These are phyloP conservation scores for Gymnocephalus cernua DNA, from an alignment of 2,113 vertebrate species.

Conservation along the genomic window DNA sequence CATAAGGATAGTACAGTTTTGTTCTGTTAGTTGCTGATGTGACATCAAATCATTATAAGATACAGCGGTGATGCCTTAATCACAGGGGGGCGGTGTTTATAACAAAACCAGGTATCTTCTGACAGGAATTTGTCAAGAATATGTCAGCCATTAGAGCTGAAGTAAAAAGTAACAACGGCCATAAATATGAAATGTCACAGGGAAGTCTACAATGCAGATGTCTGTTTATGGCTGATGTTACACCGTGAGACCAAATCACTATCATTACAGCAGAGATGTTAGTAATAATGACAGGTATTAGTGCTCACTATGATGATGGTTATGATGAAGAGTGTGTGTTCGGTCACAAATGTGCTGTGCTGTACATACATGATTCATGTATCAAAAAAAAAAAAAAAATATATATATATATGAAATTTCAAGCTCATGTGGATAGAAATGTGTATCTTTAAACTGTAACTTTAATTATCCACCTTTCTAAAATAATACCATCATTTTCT, in stretches of 20 bases:
- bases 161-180: slow-evolving; percentile 26
- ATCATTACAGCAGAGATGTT: slow-evolving; percentile 17
- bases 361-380: slow-evolving; percentile 13
- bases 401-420: neutral
- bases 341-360: slow-evolving; percentile 7
- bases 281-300: slow-evolving; percentile 42
- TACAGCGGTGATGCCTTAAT: slow-evolving; percentile 21
- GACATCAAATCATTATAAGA: slow-evolving; percentile 38
- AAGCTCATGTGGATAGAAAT: neutral
- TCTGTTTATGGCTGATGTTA: slow-evolving; percentile 16
- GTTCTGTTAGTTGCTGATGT: slow-evolving; percentile 9
- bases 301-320: slow-evolving; percentile 10
- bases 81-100: neutral
- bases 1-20: neutral
- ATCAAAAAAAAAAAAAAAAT: slow-evolving; percentile 5
- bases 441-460: neutral
- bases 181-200: slow-evolving; percentile 51
- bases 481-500: too few relatives aligned
- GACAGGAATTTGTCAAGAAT: slow-evolving; percentile 32
- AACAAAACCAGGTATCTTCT: slow-evolving; percentile 5
- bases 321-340: slow-evolving; percentile 36
- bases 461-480: too few relatives aligned
- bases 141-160: slow-evolving; percentile 35
- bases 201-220: neutral
- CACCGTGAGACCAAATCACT: slow-evolving; percentile 20